These are phyloP conservation scores for Gastrophryne carolinensis DNA, from an alignment of 2,797 vertebrate species.

Conservation along the genomic window DNA sequence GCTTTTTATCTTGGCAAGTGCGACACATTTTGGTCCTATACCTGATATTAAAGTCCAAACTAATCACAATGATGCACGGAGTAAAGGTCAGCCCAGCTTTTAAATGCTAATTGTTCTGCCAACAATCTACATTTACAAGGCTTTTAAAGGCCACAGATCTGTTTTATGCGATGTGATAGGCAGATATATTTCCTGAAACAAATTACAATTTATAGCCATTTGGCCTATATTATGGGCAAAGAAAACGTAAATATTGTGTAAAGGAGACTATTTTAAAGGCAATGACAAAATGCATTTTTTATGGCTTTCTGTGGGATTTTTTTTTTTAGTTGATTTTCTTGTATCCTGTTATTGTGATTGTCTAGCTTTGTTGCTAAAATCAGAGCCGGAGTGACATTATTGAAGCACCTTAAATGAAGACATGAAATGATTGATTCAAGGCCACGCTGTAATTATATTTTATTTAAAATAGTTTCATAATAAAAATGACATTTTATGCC, in stretches of 20 bases:
- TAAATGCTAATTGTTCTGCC: constrained; percentile 90
- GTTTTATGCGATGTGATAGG: constrained; percentile 70
- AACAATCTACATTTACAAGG: constrained; percentile 81
- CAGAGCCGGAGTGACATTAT: background rate
- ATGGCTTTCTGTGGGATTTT: background rate
- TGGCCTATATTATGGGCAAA: constrained; percentile 44
- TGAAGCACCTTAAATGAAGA: background rate
- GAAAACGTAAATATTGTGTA: constrained; percentile 50
- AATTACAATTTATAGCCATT: constrained; percentile 59
- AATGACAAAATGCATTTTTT: constrained; percentile 30
- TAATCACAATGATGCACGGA: constrained; percentile 81
- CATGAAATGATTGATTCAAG: background rate
- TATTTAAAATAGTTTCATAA: constrained; percentile 9
- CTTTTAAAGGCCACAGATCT: constrained; percentile 76
- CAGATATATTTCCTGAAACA: constrained; percentile 63
- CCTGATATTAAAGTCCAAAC: constrained; percentile 72
- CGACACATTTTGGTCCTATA: constrained; percentile 58
- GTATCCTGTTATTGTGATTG: constrained; percentile 14
- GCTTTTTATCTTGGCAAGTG: constrained; percentile 66
- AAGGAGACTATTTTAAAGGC: constrained; percentile 23
- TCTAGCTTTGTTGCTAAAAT: background rate
- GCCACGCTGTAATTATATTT: background rate
- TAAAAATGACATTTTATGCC: constrained; percentile 1
- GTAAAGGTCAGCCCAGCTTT: constrained; percentile 85
- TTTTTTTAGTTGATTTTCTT: too few relatives aligned